A percentile compares a stretch with the other conserved stretches of the same genome.
These are phyloP conservation scores for Crotalus horridus DNA, from an alignment of 2,113 vertebrate genomes.

Conservation along the genomic window DNA sequence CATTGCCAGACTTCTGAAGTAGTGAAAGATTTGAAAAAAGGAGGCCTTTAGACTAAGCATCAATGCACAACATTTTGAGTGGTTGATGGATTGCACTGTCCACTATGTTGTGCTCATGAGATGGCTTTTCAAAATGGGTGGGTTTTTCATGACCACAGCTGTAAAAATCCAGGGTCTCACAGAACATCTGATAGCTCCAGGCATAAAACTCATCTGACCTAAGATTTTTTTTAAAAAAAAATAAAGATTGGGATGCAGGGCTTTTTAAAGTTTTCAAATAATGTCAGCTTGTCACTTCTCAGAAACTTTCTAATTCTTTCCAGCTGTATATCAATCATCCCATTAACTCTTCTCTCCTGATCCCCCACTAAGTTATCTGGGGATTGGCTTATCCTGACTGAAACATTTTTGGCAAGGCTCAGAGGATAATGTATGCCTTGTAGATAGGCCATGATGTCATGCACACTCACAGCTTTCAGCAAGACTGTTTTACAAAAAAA, in stretches of 20 bases:
- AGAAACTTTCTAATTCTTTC: slow-evolving; percentile 71
- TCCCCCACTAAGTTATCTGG: slow-evolving; percentile 65
- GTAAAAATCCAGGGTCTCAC: background rate
- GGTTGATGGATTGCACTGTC: background rate
- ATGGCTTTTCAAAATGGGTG: background rate
- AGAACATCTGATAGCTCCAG: slow-evolving; percentile 42
- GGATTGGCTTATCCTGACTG: slow-evolving; percentile 59
- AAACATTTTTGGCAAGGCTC: slow-evolving; percentile 47
- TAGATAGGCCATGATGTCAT: slow-evolving; percentile 81
- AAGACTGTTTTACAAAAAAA: slow-evolving; percentile 69
- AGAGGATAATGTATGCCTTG: slow-evolving; percentile 83
- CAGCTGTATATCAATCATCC: slow-evolving; percentile 76
- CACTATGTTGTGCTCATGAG: too few species aligned
- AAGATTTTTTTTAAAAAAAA: background rate
- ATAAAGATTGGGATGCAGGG: slow-evolving; percentile 18
- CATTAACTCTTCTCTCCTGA: slow-evolving; percentile 69
- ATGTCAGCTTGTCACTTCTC: slow-evolving; percentile 55
- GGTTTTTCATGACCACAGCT: background rate
- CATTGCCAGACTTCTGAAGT: background rate
- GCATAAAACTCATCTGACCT: slow-evolving; percentile 39
- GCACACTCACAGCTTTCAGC: slow-evolving; percentile 60
- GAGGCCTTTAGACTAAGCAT: background rate
- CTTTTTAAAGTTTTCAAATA: slow-evolving; percentile 36
- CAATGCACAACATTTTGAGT: background rate
- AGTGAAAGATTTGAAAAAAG: background rate